Conservation (phyloP, 2,888 invertebrate species). For the Prionchulus punctatus region DNA sequence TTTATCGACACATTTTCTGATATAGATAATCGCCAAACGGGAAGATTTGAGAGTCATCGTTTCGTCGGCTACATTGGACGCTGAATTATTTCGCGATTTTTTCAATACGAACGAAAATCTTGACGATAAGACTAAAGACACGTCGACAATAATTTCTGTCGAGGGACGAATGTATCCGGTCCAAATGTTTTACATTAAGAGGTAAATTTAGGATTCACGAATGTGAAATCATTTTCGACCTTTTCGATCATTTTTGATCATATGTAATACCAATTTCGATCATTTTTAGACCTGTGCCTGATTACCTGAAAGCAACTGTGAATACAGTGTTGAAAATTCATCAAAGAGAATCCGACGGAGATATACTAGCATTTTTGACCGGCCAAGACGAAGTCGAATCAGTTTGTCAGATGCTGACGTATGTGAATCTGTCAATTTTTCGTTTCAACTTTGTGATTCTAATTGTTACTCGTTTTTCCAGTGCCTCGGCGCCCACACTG, state of each 20-base stretch:
- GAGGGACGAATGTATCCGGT: slow-evolving; percentile 76
- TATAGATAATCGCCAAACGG: slow-evolving; percentile 20
- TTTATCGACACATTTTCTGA: too few species aligned
- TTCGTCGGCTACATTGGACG: slow-evolving; percentile 88
- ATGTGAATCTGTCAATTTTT: neutral
- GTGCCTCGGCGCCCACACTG: slow-evolving; percentile 10
- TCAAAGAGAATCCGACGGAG: slow-evolving; percentile 50
- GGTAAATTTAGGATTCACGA: too few species aligned
- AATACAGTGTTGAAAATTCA: slow-evolving; percentile 80
- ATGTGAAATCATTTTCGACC: too few species aligned
- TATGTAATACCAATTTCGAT: neutral
- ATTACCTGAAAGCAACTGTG: slow-evolving; percentile 70
- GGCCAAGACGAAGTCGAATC: slow-evolving; percentile 35
- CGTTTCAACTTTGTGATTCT: neutral
- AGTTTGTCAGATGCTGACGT: slow-evolving; percentile 20
- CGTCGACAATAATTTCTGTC: slow-evolving; percentile 64
- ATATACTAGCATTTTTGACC: slow-evolving; percentile 62
- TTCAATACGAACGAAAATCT: slow-evolving; percentile 34
- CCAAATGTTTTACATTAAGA: slow-evolving; percentile 58
- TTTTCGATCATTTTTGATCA: neutral
- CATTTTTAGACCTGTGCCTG: slow-evolving; percentile 50
- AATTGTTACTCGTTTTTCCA: neutral
- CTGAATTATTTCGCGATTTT: slow-evolving; percentile 48
- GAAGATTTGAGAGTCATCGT: slow-evolving; percentile 44
- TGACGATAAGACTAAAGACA: slow-evolving; percentile 41